Percentiles rank a stretch among this genome's conserved stretches.
phyloP scores from a whole-genome alignment of 2,113 vertebrate species.

The Ibidorhyncha struthersii region DNA sequence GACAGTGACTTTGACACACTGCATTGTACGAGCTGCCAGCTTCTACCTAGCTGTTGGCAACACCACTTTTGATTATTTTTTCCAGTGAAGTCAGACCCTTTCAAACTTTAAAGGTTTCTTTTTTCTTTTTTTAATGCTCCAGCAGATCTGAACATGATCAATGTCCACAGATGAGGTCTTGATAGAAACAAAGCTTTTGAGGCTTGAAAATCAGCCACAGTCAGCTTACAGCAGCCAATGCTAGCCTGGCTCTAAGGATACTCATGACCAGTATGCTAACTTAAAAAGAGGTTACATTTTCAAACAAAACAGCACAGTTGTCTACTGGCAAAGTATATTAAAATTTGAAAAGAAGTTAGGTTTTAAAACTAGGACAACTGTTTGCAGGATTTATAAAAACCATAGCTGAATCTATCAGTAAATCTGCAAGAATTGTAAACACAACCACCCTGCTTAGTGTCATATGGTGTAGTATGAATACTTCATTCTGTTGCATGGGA shows the following conservation, averaged over 20 bases:
- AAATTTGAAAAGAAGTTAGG: background rate
- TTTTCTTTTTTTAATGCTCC: background rate
- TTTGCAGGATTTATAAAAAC: background rate
- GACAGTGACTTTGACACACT: fast-evolving
- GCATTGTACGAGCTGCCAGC: background rate
- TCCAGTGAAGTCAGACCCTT: background rate
- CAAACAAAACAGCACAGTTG: background rate
- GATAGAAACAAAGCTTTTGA: conserved; percentile 25
- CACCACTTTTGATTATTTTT: background rate
- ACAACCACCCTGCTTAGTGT: fast-evolving
- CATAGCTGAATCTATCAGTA: background rate
- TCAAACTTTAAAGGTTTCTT: conserved; percentile 2
- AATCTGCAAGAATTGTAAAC: background rate
- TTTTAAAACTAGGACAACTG: background rate
- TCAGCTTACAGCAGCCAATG: background rate
- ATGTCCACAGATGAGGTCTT: background rate
- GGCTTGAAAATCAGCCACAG: background rate
- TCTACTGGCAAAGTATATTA: background rate
- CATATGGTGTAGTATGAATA: background rate
- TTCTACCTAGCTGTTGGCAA: background rate
- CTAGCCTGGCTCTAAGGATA: background rate
- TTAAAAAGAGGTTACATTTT: background rate
- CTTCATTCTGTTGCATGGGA: background rate
- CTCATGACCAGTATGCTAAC: background rate
- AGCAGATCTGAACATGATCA: conserved; percentile 22